Evolutionary conservation across 2,797 vertebrate genomes (phyloP).

Genomic region (Nyctibius grandis): DNA sequence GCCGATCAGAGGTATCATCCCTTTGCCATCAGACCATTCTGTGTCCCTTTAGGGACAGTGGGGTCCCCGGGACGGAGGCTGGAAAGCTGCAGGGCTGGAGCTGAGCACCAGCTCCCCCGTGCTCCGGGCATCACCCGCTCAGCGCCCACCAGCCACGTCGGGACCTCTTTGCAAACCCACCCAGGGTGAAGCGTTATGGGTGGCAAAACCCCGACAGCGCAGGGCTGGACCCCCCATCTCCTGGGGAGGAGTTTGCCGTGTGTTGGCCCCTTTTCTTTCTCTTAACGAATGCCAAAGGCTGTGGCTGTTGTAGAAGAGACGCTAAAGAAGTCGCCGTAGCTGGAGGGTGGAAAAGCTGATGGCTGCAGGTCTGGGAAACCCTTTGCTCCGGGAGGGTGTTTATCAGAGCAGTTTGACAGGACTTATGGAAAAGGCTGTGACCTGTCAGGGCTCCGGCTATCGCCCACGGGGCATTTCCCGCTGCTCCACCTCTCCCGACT

Average conservation of each 20-base stretch:
- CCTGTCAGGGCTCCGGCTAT: neutral
- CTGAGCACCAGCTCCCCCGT: neutral
- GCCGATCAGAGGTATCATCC: neutral
- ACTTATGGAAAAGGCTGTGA: neutral
- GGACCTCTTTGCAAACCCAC: neutral
- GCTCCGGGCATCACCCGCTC: accelerated
- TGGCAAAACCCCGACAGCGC: neutral
- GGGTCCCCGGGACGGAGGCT: neutral
- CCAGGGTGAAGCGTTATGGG: neutral
- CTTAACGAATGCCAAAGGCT: neutral
- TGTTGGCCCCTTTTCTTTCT: neutral
- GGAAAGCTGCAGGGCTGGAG: neutral
- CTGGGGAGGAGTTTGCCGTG: accelerated
- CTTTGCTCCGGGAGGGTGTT: neutral
- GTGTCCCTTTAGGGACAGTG: accelerated
- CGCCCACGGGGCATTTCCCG: neutral
- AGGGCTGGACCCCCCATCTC: neutral
- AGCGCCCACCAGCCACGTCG: accelerated
- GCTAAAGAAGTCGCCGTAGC: neutral
- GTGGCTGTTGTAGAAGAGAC: neutral
- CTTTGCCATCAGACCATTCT: accelerated
- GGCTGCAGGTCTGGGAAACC: neutral
- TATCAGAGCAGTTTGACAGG: neutral
- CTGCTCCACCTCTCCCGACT: neutral
- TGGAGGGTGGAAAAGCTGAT: neutral